Base-by-base conservation (phyloP, 2,888 invertebrate genomes). In the Thera britannica region DNA sequence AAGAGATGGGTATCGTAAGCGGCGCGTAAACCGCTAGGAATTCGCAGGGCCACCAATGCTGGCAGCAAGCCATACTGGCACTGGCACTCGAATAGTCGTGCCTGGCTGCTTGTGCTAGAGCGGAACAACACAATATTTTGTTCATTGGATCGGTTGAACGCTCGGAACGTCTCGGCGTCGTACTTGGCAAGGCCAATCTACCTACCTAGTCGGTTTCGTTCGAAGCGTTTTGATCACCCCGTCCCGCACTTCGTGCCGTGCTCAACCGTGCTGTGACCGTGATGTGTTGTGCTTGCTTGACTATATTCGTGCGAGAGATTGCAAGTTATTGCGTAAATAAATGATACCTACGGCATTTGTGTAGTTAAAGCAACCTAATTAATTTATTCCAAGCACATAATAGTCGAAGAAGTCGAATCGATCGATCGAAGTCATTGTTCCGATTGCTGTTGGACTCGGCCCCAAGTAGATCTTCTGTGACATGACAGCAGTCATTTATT, bases 11-110 rank as follows among this genome's bases (percentile, higher is more conserved):
- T 65, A 65, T 74, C 12, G 46, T 65, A 72, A 74, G 77, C 79
- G 77, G 77, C 78, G 80, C 78, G 80, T 79, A 78, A 81, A 80
- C 79, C 77, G 83, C 83, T 87, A 83, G 84, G 82, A 85, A 85
- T 87, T 82, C 84, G 86, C 83, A 86, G 85, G 83, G 81, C 84
- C 85, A 85, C 87, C 88, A 88, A 88, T 88, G 83, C 87, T 89
- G 89, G 89, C 88, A 89, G 80, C 81, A 79, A 82, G 84, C 83
- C 79, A 81, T 81, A 81, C 85, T 86, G 85, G 83, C 83, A 83
- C 81, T 78, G 77, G 83, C 79, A 65, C 62, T 61, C 44, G 59
- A 49, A 48, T 52, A 75, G 76, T 78, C 79, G 78, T 77, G 77
- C 77, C 82, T 79, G 76, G 76, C 79, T 79, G 83, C 69, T 70